Conservation (phyloP, 2,888 invertebrate species). For the Pherbina coryleti region DNA sequence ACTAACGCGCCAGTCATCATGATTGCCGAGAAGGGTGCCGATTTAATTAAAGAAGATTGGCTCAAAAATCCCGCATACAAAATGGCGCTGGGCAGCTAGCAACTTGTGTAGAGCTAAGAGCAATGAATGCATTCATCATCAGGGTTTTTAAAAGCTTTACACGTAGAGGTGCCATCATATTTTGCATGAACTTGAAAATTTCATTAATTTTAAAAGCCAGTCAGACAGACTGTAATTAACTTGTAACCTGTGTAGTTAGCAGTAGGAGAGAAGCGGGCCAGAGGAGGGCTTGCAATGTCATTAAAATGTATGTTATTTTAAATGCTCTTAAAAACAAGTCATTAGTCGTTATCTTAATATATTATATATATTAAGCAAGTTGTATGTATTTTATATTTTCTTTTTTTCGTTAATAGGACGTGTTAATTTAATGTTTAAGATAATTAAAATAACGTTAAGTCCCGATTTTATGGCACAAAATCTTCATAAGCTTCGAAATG, state of each 20-base stretch:
- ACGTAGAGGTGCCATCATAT: slow-evolving; percentile 5
- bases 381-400: too few species aligned
- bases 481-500: background rate
- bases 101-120: background rate
- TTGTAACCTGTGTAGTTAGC: too few species aligned
- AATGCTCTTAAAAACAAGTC: background rate
- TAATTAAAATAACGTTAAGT: background rate
- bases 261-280: too few species aligned
- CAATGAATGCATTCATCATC: background rate
- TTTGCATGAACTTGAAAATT: too few species aligned
- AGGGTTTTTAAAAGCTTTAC: background rate
- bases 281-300: too few species aligned
- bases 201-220: too few species aligned
- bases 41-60: slow-evolving; percentile 89
- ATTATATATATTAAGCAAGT: background rate
- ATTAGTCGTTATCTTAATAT: background rate
- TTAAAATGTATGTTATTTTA: background rate
- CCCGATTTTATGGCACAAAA: background rate
- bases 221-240: too few species aligned
- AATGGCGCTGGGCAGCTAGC: slow-evolving; percentile 49
- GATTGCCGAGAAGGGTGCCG: slow-evolving; percentile 91
- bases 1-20: slow-evolving; percentile 93
- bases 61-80: slow-evolving; percentile 69
- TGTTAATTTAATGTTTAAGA: background rate
- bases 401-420: too few species aligned